Evolutionary conservation across 2,888 invertebrate genomes (phyloP), one percentile per base, ranked within the genome.

Genomic region (Strigamia maritima): DNA sequence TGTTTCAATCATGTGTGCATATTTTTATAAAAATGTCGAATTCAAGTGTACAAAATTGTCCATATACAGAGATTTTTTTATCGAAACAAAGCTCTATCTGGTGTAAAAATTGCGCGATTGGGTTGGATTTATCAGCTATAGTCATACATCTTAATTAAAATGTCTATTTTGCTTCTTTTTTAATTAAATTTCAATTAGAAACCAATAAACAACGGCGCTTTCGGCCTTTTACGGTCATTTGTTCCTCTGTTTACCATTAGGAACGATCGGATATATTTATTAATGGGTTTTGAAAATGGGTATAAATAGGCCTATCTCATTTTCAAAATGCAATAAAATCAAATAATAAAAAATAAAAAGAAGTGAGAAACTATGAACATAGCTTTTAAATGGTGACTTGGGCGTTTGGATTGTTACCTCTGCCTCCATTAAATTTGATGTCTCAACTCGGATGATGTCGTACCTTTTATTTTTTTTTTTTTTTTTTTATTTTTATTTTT

Each of bases 381-480:
- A 22, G 22, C 60, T 60, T 19, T 24, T 65, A 65, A 65, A 65
- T 65, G 65, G 65, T 65, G 65, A 65, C 65, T 65, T 65, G 65
- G 65, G 65, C 65, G 65, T 65, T 65, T 65, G 65, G 65, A 65
- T 65, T 26, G 10, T 65, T 65, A 26, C 26, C 65, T 65, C 49
- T 49, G 49, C 49, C 49, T 49, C 49, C 49, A 49, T 49, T 49
- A 49, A 49, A 49, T 19, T 65, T 65, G 65, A 65, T 65, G 65
- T 65, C 65, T 65, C 65, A 65, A 65, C 65, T 65, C 65, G 65
- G 65, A 65, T 65, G 65, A 65, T 65, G 65, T 65, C 65, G 26
- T 26, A 1, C 65, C 24, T 26, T 26, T 60, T 19, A 10, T 65
- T 65, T 65, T 24, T 28, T 65, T 65, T 65, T 65, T 65, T 16